A percentile compares a stretch with the other conserved stretches of the same genome.
These are phyloP conservation scores for Lepus townsendii DNA, from an alignment of 2,797 vertebrate genomes.

Conservation along the genomic window DNA sequence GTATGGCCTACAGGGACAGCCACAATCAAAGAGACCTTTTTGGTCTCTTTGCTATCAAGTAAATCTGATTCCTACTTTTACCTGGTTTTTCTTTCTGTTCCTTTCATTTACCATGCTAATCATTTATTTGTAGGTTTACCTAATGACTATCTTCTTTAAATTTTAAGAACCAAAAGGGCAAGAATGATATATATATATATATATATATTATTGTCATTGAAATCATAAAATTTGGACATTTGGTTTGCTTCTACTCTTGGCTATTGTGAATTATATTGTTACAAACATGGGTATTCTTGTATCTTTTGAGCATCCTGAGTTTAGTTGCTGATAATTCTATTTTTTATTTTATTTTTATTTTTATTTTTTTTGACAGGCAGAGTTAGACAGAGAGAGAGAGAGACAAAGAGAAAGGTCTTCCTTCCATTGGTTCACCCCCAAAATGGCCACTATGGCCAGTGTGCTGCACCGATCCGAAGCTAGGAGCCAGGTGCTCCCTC, in stretches of 20 bases:
- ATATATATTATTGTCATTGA: neutral
- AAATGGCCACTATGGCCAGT: no score
- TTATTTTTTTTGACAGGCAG: no score
- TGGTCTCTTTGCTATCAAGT: neutral
- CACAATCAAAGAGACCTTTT: neutral
- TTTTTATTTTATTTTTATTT: neutral
- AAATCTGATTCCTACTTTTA: neutral
- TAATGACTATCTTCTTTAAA: slow-evolving; percentile 12
- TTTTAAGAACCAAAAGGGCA: neutral
- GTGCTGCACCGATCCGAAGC: no score
- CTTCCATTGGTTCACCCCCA: no score
- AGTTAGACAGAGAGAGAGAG: no score
- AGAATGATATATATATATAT: neutral
- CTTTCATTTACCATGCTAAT: neutral
- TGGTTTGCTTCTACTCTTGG: no score
- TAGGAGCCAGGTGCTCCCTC: no score
- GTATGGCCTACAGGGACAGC: neutral
- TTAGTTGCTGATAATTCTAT: neutral
- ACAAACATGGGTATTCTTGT: no score
- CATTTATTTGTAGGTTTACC: slow-evolving; percentile 27
- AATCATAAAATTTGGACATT: neutral
- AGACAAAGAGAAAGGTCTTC: no score
- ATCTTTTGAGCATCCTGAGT: neutral
- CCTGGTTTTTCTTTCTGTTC: neutral
- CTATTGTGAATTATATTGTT: neutral